Evolutionary conservation across 1,140 invertebrate genomes (phyloP).

Genomic region (Lordiphosa stackelbergi): DNA sequence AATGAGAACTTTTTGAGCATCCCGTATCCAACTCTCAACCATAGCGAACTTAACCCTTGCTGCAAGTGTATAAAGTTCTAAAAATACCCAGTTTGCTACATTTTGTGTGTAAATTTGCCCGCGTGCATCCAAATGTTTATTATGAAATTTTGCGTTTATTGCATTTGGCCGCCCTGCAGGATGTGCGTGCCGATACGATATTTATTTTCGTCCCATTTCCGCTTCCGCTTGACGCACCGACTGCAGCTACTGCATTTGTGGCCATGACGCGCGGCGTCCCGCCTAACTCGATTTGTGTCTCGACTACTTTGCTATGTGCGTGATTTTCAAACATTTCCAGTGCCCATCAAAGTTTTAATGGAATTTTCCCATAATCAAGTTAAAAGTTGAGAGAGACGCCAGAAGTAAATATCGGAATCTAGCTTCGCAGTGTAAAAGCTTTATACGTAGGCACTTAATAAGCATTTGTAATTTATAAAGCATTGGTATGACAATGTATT

Average conservation of each 20-base stretch:
- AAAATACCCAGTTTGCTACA: too few relatives aligned
- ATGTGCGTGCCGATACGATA: conserved; percentile 56
- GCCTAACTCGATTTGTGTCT: conserved; percentile 41
- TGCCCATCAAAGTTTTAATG: conserved; percentile 57
- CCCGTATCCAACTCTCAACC: too few relatives aligned
- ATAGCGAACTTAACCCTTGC: too few relatives aligned
- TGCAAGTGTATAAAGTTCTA: too few relatives aligned
- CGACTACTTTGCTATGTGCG: conserved; percentile 33
- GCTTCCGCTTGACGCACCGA: conserved; percentile 32
- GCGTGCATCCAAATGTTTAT: conserved; percentile 35
- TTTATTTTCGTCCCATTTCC: conserved; percentile 67
- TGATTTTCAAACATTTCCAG: conserved; percentile 56
- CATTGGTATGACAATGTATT: not conserved
- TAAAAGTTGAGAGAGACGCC: conserved; percentile 30
- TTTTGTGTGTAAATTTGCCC: conserved; percentile 11
- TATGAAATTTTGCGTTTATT: conserved; percentile 19
- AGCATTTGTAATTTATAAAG: too few relatives aligned
- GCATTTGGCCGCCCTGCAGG: conserved; percentile 4
- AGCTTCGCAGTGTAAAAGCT: conserved; percentile 1
- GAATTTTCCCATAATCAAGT: conserved; percentile 62
- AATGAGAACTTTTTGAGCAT: too few relatives aligned
- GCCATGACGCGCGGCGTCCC: conserved; percentile 10
- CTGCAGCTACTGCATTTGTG: conserved; percentile 33
- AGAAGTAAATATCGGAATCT: not conserved
- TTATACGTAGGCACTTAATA: too few relatives aligned